These are phyloP conservation scores for Smutsia temminckii DNA, from an alignment of 2,797 vertebrate genomes.

Conservation along the genomic window DNA sequence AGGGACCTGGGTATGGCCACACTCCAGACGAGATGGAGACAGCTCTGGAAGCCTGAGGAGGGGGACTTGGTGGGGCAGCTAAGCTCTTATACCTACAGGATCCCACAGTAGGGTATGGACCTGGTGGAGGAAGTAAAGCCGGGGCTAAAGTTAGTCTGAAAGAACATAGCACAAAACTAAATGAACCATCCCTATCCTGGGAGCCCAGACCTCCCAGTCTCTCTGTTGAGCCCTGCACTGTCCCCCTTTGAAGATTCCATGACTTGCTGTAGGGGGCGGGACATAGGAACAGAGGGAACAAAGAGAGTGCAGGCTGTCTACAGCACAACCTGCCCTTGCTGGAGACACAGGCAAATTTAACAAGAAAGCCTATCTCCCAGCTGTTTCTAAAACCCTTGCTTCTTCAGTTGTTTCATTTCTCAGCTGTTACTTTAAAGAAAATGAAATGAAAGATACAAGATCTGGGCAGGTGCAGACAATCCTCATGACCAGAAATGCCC, in stretches of 20 bases:
- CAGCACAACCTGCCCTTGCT: neutral
- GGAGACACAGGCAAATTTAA: neutral
- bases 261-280: neutral
- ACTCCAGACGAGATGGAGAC: constrained; percentile 15
- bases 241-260: neutral
- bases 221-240: neutral
- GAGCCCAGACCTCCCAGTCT: neutral
- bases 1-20: neutral
- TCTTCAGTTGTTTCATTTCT: constrained; percentile 32
- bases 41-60: neutral
- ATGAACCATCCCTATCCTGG: neutral
- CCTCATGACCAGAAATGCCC: neutral
- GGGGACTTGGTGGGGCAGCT: neutral
- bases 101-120: neutral
- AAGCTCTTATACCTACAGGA: neutral
- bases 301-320: neutral
- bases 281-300: neutral
- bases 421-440: constrained; percentile 31
- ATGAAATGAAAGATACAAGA: neutral
- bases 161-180: constrained; percentile 31
- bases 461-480: neutral
- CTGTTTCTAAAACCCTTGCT: neutral
- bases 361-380: neutral
- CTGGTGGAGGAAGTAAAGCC: neutral
- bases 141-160: neutral